Evolutionary conservation across 2,888 invertebrate species (phyloP).

Genomic region (Melanargia galathea): DNA sequence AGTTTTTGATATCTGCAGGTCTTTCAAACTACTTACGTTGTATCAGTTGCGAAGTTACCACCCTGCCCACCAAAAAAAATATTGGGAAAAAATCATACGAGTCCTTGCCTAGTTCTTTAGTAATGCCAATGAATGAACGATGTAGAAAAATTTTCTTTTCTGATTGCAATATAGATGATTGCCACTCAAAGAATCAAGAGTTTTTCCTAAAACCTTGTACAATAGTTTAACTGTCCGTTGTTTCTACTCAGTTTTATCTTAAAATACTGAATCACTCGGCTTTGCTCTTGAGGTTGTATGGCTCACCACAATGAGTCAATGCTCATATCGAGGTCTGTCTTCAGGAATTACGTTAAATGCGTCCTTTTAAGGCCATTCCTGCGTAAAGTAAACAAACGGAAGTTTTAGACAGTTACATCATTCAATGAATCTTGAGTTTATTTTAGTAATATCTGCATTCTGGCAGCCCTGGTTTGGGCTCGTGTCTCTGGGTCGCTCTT

Average conservation of each 20-base stretch:
- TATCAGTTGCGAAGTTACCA: too few species aligned
- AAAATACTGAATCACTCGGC: background rate
- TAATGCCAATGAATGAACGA: too few species aligned
- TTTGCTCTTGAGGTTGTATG: background rate
- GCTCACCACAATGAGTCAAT: slow-evolving; percentile 55
- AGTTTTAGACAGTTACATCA: slow-evolving; percentile 14
- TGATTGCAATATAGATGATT: background rate
- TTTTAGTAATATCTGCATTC: slow-evolving; percentile 12
- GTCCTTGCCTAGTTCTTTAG: too few species aligned
- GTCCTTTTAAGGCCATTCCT: slow-evolving; percentile 6
- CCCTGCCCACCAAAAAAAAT: too few species aligned
- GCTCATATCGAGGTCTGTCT: slow-evolving; percentile 42
- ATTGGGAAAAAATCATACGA: too few species aligned
- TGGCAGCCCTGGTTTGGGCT: slow-evolving; percentile 20
- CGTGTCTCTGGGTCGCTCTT: slow-evolving; percentile 50
- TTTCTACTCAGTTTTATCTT: background rate
- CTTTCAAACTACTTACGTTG: too few species aligned
- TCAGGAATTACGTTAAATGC: slow-evolving; percentile 30
- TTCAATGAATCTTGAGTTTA: slow-evolving; percentile 9
- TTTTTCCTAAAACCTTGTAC: background rate
- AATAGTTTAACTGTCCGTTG: background rate
- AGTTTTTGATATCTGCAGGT: too few species aligned
- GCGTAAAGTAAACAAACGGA: background rate
- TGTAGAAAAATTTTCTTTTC: background rate
- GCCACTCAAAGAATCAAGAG: background rate